Conservation (phyloP, 1,140 invertebrate species). For the Apis laboriosa region DNA sequence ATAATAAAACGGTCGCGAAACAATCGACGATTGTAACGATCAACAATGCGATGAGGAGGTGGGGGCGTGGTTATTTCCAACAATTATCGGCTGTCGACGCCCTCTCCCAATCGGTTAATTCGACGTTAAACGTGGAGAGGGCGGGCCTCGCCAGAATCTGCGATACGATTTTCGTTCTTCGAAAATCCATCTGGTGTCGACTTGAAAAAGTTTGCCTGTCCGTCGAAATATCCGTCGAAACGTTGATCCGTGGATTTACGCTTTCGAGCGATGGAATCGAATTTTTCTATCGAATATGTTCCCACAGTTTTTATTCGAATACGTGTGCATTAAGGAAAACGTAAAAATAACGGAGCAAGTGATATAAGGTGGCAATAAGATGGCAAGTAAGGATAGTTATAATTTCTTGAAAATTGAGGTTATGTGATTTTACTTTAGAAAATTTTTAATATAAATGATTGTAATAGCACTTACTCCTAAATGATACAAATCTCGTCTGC, state of each 20-base stretch:
- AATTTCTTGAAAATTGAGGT: too few species aligned
- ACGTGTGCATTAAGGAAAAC: too few species aligned
- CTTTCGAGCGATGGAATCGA: background rate
- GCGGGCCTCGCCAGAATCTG: slow-evolving; percentile 13
- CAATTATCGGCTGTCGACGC: slow-evolving; percentile 63
- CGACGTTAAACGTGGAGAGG: slow-evolving; percentile 29
- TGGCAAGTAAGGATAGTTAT: too few species aligned
- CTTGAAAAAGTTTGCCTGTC: slow-evolving; percentile 34
- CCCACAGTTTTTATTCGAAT: background rate
- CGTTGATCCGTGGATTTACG: slow-evolving; percentile 32
- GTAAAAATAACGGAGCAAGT: too few species aligned
- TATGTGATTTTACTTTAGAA: too few species aligned
- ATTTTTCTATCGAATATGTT: background rate
- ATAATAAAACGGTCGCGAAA: slow-evolving; percentile 66
- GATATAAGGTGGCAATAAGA: too few species aligned
- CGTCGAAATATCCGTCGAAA: slow-evolving; percentile 27
- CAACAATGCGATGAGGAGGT: slow-evolving; percentile 46
- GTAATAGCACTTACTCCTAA: too few species aligned
- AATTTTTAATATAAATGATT: too few species aligned
- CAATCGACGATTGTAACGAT: slow-evolving; percentile 63
- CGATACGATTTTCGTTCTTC: slow-evolving; percentile 45
- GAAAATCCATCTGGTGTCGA: slow-evolving; percentile 51
- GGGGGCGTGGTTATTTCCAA: slow-evolving; percentile 56
- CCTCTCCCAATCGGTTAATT: slow-evolving; percentile 58
- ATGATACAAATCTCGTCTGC: too few species aligned